Percentiles rank a stretch among this genome's conserved stretches.
phyloP scores from a whole-genome alignment of 2,797 vertebrate species.

The Leptatherina wallacei region DNA sequence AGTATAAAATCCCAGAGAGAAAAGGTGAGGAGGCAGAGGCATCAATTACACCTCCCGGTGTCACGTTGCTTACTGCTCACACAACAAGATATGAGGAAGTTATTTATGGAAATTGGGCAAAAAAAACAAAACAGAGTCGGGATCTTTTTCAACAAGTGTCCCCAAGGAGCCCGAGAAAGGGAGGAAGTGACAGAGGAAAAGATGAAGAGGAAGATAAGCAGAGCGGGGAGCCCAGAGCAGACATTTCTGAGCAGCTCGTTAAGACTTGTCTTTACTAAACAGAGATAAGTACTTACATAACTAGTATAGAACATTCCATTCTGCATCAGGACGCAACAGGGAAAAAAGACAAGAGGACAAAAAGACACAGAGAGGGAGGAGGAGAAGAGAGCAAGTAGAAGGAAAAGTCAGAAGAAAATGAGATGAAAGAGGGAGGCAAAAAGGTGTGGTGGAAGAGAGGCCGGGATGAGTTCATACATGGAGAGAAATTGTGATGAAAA shows the following conservation, averaged over 20 bases:
- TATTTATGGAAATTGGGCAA: slow-evolving; percentile 28
- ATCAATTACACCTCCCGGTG: background rate
- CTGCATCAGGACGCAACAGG: slow-evolving; percentile 83
- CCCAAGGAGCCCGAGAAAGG: slow-evolving; percentile 6
- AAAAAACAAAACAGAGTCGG: background rate
- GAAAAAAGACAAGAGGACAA: slow-evolving; percentile 52
- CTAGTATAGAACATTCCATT: slow-evolving; percentile 93
- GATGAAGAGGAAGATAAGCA: slow-evolving; percentile 25
- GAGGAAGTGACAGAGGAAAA: slow-evolving; percentile 26
- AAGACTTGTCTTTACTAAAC: slow-evolving; percentile 49
- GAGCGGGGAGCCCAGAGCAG: slow-evolving; percentile 14
- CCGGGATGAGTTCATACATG: background rate
- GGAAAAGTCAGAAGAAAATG: background rate
- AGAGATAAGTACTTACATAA: slow-evolving; percentile 90
- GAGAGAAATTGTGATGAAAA: background rate
- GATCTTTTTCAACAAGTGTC: slow-evolving; percentile 1
- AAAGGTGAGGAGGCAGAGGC: background rate
- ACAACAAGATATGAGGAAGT: slow-evolving; percentile 28
- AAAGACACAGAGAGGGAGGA: slow-evolving; percentile 26
- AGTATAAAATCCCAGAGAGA: background rate
- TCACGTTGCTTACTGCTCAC: background rate
- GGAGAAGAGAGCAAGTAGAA: background rate
- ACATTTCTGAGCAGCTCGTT: slow-evolving; percentile 35
- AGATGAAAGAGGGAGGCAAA: background rate
- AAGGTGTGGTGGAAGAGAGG: slow-evolving; percentile 21